Evolutionary conservation across 2,113 vertebrate genomes (phyloP).

Genomic region (Morone saxatilis): DNA sequence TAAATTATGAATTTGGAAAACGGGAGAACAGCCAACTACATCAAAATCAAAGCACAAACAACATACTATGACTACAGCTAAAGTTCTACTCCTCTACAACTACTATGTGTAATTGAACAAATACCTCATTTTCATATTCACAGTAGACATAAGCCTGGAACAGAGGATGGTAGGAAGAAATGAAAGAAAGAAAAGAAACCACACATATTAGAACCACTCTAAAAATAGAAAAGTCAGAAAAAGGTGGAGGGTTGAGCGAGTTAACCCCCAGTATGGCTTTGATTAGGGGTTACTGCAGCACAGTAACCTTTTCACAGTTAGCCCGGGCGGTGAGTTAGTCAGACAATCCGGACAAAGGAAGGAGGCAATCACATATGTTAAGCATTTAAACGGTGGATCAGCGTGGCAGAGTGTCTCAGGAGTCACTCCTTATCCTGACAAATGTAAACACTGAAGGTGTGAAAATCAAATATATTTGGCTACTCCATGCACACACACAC

Average conservation of each 20-base stretch:
- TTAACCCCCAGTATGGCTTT: slow-evolving; percentile 66
- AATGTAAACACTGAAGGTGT: slow-evolving; percentile 76
- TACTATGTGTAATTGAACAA: slow-evolving; percentile 23
- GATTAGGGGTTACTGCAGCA: slow-evolving; percentile 65
- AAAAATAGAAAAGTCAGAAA: slow-evolving; percentile 33
- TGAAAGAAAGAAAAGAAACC: not conserved
- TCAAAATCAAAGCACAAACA: slow-evolving; percentile 14
- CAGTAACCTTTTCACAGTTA: slow-evolving; percentile 62
- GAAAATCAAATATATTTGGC: slow-evolving; percentile 70
- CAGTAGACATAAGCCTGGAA: slow-evolving; percentile 33
- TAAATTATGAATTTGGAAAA: not conserved
- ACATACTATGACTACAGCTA: slow-evolving; percentile 8
- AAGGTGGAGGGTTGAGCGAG: slow-evolving; percentile 8
- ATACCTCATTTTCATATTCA: slow-evolving; percentile 60
- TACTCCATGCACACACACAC: slow-evolving; percentile 32
- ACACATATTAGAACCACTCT: slow-evolving; percentile 17
- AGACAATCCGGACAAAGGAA: slow-evolving; percentile 50
- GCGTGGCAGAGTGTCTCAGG: slow-evolving; percentile 48
- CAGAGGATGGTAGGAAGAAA: slow-evolving; percentile 17
- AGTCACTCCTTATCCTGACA: slow-evolving; percentile 66
- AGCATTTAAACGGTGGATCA: slow-evolving; percentile 64
- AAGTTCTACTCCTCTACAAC: slow-evolving; percentile 2
- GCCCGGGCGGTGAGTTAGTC: slow-evolving; percentile 37
- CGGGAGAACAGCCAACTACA: not conserved
- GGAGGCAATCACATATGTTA: slow-evolving; percentile 71